phyloP scores from a whole-genome alignment of 1,140 invertebrate genomes.

The Bombus waltoni region DNA sequence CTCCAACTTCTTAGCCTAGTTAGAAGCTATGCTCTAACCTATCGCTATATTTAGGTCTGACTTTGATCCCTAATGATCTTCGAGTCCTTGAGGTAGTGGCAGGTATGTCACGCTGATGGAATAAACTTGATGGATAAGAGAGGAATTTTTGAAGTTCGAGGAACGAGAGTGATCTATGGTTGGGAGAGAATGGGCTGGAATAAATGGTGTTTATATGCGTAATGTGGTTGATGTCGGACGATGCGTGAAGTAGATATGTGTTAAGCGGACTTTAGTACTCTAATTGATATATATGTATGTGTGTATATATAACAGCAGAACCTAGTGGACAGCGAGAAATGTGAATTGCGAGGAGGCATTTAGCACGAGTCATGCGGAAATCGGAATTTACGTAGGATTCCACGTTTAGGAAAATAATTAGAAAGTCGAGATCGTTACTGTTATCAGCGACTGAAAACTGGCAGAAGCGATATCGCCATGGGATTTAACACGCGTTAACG shows the following conservation, averaged over 20 bases:
- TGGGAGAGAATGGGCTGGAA: not conserved
- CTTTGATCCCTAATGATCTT: not conserved
- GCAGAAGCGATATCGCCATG: too few species aligned
- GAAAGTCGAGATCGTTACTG: not conserved
- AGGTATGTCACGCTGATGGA: not conserved
- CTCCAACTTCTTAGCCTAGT: not conserved
- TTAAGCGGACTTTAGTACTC: not conserved
- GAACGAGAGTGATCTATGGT: not conserved
- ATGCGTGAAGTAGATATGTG: not conserved
- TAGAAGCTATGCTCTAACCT: not conserved
- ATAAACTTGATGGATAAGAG: not conserved
- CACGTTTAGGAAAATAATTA: not conserved
- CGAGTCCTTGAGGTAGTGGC: not conserved
- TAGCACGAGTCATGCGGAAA: not conserved
- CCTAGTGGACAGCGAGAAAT: not conserved
- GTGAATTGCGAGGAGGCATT: not conserved
- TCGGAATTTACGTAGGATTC: constrained; percentile 35
- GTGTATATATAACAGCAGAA: not conserved
- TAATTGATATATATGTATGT: not conserved
- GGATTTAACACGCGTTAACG: too few species aligned
- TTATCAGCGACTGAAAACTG: too few species aligned
- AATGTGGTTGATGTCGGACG: not conserved
- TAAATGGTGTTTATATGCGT: constrained; percentile 23
- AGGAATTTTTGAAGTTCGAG: not conserved
- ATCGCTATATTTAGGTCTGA: not conserved